Conservation (phyloP, 2,888 invertebrate species). For the Phragmatobia fuliginosa region DNA sequence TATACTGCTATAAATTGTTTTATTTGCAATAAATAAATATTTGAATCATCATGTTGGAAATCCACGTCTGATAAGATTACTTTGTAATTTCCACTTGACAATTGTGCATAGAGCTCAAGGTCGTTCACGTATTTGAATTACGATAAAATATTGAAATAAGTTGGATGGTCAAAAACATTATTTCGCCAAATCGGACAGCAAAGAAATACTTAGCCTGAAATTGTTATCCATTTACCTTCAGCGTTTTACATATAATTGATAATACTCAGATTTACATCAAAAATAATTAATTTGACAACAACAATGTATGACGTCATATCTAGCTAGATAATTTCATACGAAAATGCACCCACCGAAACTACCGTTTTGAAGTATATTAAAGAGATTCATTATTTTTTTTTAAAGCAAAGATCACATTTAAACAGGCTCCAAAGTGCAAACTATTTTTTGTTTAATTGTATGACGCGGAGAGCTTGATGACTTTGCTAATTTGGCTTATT, state of each 20-base stretch:
- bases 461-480: not conserved
- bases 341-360: not conserved
- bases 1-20: not conserved
- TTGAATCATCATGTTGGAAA: not conserved
- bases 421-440: not conserved
- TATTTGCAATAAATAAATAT: not conserved
- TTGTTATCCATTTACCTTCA: not conserved
- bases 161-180: too few relatives aligned
- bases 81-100: not conserved
- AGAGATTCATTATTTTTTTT: not conserved
- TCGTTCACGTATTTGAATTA: not conserved
- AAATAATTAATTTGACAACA: not conserved
- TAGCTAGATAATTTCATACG: not conserved
- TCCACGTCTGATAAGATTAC: not conserved
- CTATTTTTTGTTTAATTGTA: not conserved
- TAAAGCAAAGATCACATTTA: not conserved
- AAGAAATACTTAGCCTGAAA: not conserved
- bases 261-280: not conserved
- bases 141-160: not conserved
- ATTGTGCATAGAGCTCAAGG: not conserved
- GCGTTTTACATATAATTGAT: not conserved
- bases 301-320: not conserved
- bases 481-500: not conserved
- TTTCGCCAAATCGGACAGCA: not conserved
- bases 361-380: not conserved